Conservation (phyloP, 2,888 invertebrate species). For the Lomographa bimaculata region DNA sequence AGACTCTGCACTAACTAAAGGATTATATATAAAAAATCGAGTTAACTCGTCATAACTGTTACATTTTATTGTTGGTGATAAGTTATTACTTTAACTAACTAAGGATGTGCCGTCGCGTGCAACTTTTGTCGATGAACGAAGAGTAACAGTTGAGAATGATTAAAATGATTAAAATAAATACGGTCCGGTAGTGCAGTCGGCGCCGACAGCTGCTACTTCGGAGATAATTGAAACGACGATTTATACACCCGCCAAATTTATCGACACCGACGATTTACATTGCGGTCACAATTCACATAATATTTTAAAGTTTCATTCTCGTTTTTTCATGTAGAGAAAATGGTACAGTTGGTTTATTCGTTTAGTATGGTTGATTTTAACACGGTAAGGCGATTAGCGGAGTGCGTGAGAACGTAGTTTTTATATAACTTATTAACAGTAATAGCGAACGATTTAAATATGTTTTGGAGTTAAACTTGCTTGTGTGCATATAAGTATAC, state of each 20-base stretch:
- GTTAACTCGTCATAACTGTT: too few relatives aligned
- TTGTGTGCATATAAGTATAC: too few relatives aligned
- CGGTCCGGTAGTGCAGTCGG: conserved; percentile 59
- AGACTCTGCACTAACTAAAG: too few relatives aligned
- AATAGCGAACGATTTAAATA: too few relatives aligned
- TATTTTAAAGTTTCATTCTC: conserved; percentile 42
- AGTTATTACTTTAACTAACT: too few relatives aligned
- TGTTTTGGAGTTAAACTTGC: too few relatives aligned
- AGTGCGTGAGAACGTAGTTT: too few relatives aligned
- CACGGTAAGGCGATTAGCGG: not conserved
- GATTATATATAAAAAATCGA: too few relatives aligned
- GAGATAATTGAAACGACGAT: conserved; percentile 80
- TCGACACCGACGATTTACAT: conserved; percentile 73
- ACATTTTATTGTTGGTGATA: too few relatives aligned
- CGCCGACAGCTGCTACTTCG: conserved; percentile 75
- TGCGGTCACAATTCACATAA: conserved; percentile 46
- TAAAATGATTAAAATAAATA: conserved; percentile 83
- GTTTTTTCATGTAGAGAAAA: conserved; percentile 9
- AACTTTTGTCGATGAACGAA: conserved; percentile 7
- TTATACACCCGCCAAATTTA: conserved; percentile 80
- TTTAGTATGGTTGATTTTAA: not conserved
- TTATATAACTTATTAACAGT: too few relatives aligned
- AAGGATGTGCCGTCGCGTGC: conserved; percentile 14
- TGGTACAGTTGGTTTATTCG: not conserved
- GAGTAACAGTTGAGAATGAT: conserved; percentile 63